Percentiles rank a stretch among this genome's conserved stretches.
Conservation (phyloP, 2,888 invertebrate genomes). For the Trichopria drosophilae region DNA sequence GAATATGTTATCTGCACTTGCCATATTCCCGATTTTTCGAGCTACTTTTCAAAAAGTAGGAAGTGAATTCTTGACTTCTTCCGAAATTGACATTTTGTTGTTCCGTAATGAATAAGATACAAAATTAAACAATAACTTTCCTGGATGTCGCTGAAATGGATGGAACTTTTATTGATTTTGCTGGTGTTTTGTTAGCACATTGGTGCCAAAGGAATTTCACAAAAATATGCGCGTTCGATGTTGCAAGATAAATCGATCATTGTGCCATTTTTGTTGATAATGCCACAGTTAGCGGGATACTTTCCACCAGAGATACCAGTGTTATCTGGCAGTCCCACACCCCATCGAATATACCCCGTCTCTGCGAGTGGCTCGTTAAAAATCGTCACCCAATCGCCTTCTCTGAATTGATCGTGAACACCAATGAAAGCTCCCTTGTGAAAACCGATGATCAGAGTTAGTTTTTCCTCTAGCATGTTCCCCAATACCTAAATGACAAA, state of each 20-base stretch:
- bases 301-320: not conserved
- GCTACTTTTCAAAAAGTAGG: too few species aligned
- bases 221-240: conserved; percentile 14
- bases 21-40: too few species aligned
- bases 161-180: too few species aligned
- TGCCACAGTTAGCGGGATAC: conserved; percentile 17
- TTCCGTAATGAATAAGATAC: too few species aligned
- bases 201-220: conserved; percentile 15
- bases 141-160: too few species aligned
- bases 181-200: too few species aligned
- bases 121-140: too few species aligned
- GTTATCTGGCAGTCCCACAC: not conserved
- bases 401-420: conserved; percentile 15
- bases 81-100: too few species aligned
- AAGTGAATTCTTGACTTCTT: too few species aligned
- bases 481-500: conserved; percentile 15
- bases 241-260: conserved; percentile 1
- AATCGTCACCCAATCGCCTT: conserved; percentile 18
- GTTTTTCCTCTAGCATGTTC: conserved; percentile 8
- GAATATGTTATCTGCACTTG: too few species aligned
- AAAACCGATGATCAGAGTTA: too few species aligned
- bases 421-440: conserved; percentile 13
- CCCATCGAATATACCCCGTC: conserved; percentile 10
- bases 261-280: conserved; percentile 1
- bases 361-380: conserved; percentile 13